A percentile compares a stretch with the other conserved stretches of the same genome.
Evolutionary conservation across 2,888 invertebrate genomes (phyloP).

Genomic region (Megaustenia siamemsis): DNA sequence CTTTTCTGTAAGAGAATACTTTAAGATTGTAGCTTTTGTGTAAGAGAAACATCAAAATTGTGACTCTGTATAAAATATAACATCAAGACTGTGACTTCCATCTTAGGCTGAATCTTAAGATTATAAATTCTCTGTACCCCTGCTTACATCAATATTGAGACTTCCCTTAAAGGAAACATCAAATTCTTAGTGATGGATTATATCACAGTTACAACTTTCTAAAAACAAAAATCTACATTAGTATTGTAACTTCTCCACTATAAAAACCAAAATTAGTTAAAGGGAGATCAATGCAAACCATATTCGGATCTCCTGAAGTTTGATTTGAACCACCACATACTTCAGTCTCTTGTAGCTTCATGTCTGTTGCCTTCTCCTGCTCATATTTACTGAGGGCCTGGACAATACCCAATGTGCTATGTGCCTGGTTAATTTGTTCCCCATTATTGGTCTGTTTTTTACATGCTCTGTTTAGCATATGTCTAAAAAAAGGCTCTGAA

Average conservation of each 20-base stretch:
- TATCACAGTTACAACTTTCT: not conserved
- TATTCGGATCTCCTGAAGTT: not conserved
- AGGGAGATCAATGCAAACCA: slow-evolving; percentile 68
- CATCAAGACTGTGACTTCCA: slow-evolving; percentile 65
- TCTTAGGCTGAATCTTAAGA: no score
- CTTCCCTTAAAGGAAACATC: no score
- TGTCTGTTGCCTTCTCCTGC: not conserved
- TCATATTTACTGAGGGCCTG: not conserved
- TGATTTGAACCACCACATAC: not conserved
- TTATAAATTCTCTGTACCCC: not conserved
- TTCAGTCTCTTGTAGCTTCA: not conserved
- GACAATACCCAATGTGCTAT: not conserved
- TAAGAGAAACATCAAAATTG: no score
- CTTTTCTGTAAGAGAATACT: not conserved
- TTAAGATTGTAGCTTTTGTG: not conserved
- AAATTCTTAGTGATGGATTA: not conserved
- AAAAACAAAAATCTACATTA: slow-evolving; percentile 48
- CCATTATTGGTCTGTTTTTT: not conserved
- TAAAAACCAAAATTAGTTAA: slow-evolving; percentile 73
- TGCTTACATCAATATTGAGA: not conserved
- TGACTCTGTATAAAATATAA: no score
- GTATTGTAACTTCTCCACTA: slow-evolving; percentile 70
- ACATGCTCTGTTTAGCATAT: no score
- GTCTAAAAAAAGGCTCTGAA: not conserved
- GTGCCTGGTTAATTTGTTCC: not conserved